Base-by-base conservation (phyloP, 2,888 invertebrate species). In the Cantharis lateralis region DNA sequence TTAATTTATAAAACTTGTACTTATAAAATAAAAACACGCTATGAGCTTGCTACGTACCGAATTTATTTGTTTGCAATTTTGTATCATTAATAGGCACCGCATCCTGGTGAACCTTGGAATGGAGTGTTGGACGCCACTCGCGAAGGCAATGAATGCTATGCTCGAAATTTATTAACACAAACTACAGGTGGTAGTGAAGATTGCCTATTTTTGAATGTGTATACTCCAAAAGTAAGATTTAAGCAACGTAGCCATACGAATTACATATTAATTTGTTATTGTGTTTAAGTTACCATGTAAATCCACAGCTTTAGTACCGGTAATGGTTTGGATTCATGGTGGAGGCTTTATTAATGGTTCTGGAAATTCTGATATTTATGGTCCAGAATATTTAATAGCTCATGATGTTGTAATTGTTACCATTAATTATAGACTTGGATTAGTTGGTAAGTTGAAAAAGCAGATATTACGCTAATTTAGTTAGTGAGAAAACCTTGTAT, bases 171-270 rank as follows among this genome's bases (percentile, higher is more conserved):
- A 7, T 10, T 73, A 10, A 10, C 15, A n/a, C n/a, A 84, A 66
- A 79, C 72, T 64, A 83, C 90, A 3, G 84, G 90, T 72, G 91
- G 91, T 1, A 87, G 90, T 84, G 90, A 95, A 86, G 93, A 95
- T 84, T 95, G 95, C 84, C 88, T 95, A 64, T 93, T 93, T 81
- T 88, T 95, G 3, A 95, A 95, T 84, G 89, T 95, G 5, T 95
- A 92, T 83, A 92, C 95, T 1, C 95, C 95, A 0, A 91, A 91
- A n/a, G 74, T 74, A 62, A 20, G 16, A 20, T 63, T 73, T 24
- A 70, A 11, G 1, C 26, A 0, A 10, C 10, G 20, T 15, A 10
- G 15, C 5, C 13, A 61, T 28, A 20, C 11, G 7, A 18, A 24
- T 18, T 24, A 18, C 10, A 11, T 70, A 32, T 24, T 28, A 70